These are phyloP conservation scores for Patella depressa DNA, from an alignment of 2,888 invertebrate species.

Conservation along the genomic window DNA sequence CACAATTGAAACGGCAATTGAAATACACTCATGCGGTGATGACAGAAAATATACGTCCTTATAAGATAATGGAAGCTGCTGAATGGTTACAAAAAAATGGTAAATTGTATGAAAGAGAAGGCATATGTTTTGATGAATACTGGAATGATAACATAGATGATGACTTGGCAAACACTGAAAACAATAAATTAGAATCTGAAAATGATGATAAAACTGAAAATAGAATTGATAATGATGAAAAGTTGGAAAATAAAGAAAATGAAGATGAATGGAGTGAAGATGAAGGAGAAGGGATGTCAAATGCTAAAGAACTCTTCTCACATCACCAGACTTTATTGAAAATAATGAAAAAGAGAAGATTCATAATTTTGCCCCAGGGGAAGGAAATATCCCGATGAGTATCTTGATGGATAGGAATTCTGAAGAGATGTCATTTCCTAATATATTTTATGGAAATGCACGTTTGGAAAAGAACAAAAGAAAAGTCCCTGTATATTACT, in stretches of 20 bases:
- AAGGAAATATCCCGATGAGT: constrained; percentile 1
- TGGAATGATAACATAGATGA: no score
- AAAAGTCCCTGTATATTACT: neutral
- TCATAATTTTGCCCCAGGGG: neutral
- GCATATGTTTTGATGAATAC: neutral
- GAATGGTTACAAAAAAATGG: neutral
- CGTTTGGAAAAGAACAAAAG: neutral
- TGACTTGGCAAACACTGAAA: no score
- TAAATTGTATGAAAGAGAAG: neutral
- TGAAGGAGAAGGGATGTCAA: neutral
- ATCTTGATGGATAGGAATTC: no score
- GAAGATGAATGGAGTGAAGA: neutral
- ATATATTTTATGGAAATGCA: neutral
- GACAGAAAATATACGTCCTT: neutral
- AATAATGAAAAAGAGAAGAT: constrained; percentile 8
- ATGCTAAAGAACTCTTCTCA: neutral
- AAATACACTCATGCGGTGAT: neutral
- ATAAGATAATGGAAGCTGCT: constrained; percentile 20
- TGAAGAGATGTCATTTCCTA: no score
- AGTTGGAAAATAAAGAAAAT: neutral
- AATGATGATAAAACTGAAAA: no score
- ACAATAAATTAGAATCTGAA: no score
- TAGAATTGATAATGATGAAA: neutral
- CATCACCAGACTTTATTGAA: neutral
- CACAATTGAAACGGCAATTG: constrained; percentile 12